phyloP scores from a whole-genome alignment of 2,888 invertebrate species.

The Philereme vetulata region DNA sequence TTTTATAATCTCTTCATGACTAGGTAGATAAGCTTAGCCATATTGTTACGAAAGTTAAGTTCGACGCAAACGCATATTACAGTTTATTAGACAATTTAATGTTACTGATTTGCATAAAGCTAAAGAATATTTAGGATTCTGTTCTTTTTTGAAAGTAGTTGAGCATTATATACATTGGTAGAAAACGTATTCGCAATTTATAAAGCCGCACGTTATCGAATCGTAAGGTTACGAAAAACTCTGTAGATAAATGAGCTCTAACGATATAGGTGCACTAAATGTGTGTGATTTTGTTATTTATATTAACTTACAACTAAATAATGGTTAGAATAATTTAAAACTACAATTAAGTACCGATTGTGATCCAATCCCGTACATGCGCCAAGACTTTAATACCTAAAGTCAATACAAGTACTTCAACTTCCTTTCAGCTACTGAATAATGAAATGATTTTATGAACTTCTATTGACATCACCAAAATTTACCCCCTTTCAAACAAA shows the following conservation, averaged over 20 bases:
- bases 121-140: slow-evolving; percentile 5
- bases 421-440: slow-evolving; percentile 51
- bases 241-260: slow-evolving; percentile 13
- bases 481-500: slow-evolving; percentile 46
- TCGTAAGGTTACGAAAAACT: slow-evolving; percentile 14
- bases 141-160: slow-evolving; percentile 37
- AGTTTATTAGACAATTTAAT: slow-evolving; percentile 43
- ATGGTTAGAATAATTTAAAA: slow-evolving; percentile 70
- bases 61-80: slow-evolving; percentile 49
- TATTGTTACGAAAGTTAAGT: slow-evolving; percentile 50
- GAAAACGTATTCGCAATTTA: slow-evolving; percentile 62
- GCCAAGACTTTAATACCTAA: slow-evolving; percentile 79
- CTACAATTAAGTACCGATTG: slow-evolving; percentile 65
- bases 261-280: slow-evolving; percentile 39
- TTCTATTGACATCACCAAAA: slow-evolving; percentile 49
- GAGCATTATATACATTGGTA: slow-evolving; percentile 65
- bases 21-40: slow-evolving; percentile 68
- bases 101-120: slow-evolving; percentile 16
- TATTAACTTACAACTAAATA: slow-evolving; percentile 68
- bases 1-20: slow-evolving; percentile 73
- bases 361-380: slow-evolving; percentile 70
- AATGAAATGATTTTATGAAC: slow-evolving; percentile 37
- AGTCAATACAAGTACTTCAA: slow-evolving; percentile 79
- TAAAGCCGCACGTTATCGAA: slow-evolving; percentile 65
- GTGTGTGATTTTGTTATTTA: slow-evolving; percentile 51